Base-by-base conservation (phyloP, 30 jellyfish, hydroid and myxozoan species). In the Mastigias papua region DNA sequence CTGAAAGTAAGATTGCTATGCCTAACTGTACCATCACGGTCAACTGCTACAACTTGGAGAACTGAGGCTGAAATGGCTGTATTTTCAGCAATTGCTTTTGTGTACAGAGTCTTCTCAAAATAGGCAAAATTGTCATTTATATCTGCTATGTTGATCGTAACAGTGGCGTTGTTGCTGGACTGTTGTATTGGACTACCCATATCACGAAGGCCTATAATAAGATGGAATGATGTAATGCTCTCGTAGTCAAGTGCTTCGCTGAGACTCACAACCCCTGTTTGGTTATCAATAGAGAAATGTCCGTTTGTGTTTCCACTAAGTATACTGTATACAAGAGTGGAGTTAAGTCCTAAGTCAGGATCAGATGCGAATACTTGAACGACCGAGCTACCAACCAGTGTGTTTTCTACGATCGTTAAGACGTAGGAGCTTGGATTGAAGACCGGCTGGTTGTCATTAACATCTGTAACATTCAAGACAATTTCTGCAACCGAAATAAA, bases 401-500 rank as follows among this genome's bases (percentile, higher is more conserved):
- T 82, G 81, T 95, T 94, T 64, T 94, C 99, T 25, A 94, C 91
- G 16, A 94, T 82, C 16, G 78, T 48, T 20, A 93, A 31, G 15
- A 92, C 72, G 66, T 90, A 89, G n/a, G 73, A 23, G 54, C 74
- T 62, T 23, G 90, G 98, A 6, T 67, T 71, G 81, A 94, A 89
- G 0, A 34, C 54, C 29, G 99, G 99, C 29, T 48, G 81, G 70
- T 94, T 94, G 76, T 94, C 99, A 61, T 94, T 94, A n/a, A 94
- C 97, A 62, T 94, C 99, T 0, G 97, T 89, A 35, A 94, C 97
- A 72, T 80, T 68, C 67, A 94, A 84, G 35, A 94, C 92, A 34
- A 94, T 73, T 33, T 81, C 97, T 8, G 97, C 97, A 5, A 94
- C 90, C 13, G 97, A 68, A 22, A 91, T 49, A 76, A 84, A 94